These are phyloP conservation scores for Brachypodius melanocephalos DNA, from an alignment of 2,113 vertebrate genomes.

Conservation along the genomic window DNA sequence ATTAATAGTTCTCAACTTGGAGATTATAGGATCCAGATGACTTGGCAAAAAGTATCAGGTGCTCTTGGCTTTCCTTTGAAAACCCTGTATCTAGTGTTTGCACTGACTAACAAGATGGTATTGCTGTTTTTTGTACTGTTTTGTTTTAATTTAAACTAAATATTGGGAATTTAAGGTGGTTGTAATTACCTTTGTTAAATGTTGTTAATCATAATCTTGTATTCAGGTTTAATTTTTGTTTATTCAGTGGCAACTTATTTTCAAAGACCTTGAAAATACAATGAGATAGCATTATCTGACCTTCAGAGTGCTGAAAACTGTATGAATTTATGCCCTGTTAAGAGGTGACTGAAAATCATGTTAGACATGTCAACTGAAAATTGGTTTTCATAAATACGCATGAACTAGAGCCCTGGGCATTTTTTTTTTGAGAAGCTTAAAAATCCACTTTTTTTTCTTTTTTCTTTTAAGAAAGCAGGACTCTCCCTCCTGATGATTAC, in stretches of 20 bases:
- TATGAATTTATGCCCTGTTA: constrained; percentile 69
- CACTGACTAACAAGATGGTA: constrained; percentile 81
- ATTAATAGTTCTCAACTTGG: constrained; percentile 70
- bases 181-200: constrained; percentile 73
- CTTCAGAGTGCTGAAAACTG: constrained; percentile 67
- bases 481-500: constrained; percentile 64
- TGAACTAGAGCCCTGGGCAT: constrained; percentile 51
- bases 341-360: constrained; percentile 68
- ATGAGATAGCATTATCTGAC: constrained; percentile 72
- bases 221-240: constrained; percentile 74
- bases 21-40: constrained; percentile 73
- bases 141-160: constrained; percentile 75
- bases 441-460: constrained; percentile 50
- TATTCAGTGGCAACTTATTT: constrained; percentile 72
- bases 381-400: constrained; percentile 34
- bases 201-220: constrained; percentile 73
- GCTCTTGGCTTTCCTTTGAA: constrained; percentile 78
- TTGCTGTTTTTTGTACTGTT: constrained; percentile 70
- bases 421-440: constrained; percentile 54
- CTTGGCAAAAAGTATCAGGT: constrained; percentile 80
- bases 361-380: constrained; percentile 62
- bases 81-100: constrained; percentile 80
- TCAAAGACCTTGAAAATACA: constrained; percentile 72
- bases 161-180: constrained; percentile 66
- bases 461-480: constrained; percentile 57